A percentile compares a stretch with the other conserved stretches of the same genome.
These are phyloP conservation scores for Ephydatia muelleri DNA, from an alignment of 37 sponge, comb jelly and placozoan genomes.

Conservation along the genomic window DNA sequence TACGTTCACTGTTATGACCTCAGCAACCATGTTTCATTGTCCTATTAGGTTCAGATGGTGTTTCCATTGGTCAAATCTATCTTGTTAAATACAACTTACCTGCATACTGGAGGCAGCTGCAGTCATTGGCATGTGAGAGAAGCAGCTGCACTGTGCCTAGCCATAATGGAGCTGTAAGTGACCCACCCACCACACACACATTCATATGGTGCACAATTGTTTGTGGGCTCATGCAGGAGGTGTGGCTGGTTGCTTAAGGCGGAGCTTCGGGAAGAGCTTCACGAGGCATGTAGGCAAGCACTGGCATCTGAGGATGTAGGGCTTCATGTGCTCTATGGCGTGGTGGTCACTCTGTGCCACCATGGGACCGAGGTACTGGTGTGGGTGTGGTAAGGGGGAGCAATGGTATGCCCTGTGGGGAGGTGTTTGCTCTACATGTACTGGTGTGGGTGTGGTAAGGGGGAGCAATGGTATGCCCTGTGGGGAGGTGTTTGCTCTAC, in stretches of 20 bases:
- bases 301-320: background rate
- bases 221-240: background rate
- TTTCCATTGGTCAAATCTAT: slow-evolving; percentile 40
- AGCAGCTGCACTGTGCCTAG: slow-evolving; percentile 40
- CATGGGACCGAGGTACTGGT: slow-evolving; percentile 35
- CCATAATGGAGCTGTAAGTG: slow-evolving; percentile 51
- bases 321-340: slow-evolving; percentile 49
- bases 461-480: slow-evolving; percentile 27
- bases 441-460: background rate
- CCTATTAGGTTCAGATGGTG: slow-evolving; percentile 8
- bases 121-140: slow-evolving; percentile 63
- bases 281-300: slow-evolving; percentile 8
- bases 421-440: slow-evolving; percentile 40
- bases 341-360: slow-evolving; percentile 34
- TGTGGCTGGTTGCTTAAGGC: slow-evolving; percentile 16
- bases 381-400: background rate
- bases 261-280: slow-evolving; percentile 13
- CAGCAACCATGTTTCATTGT: background rate
- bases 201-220: background rate
- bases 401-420: slow-evolving; percentile 38
- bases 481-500: slow-evolving; percentile 31
- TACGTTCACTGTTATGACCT: background rate
- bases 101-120: background rate
- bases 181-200: background rate
- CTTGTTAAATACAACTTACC: slow-evolving; percentile 27